These are phyloP conservation scores for Hylaeus volcanicus DNA, from an alignment of 1,140 invertebrate species.

Conservation along the genomic window DNA sequence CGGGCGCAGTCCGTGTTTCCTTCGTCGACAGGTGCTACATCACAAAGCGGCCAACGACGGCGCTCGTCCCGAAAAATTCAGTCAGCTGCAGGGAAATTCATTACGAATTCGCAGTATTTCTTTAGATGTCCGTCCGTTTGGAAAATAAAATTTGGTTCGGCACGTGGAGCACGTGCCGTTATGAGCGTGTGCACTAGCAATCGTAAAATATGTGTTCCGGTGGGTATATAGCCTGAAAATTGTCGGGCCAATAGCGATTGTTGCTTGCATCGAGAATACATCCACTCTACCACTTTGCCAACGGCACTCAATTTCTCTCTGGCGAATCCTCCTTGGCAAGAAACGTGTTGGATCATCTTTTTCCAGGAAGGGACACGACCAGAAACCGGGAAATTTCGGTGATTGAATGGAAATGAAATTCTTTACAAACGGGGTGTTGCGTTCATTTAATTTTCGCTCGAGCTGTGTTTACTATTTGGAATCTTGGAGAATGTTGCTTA, in stretches of 20 bases:
- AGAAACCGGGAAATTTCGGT: too few relatives aligned
- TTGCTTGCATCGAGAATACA: conserved; percentile 39
- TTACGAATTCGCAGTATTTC: conserved; percentile 33
- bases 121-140: conserved; percentile 15
- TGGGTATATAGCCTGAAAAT: conserved; percentile 31
- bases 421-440: too few relatives aligned
- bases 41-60: too few relatives aligned
- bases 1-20: conserved; percentile 1
- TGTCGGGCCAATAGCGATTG: conserved; percentile 48
- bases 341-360: too few relatives aligned
- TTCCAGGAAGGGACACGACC: too few relatives aligned
- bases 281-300: neutral
- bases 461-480: too few relatives aligned
- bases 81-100: neutral
- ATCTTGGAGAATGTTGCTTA: too few relatives aligned
- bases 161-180: conserved; percentile 11
- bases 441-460: too few relatives aligned
- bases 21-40: neutral
- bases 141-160: conserved; percentile 44
- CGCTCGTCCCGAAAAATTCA: too few relatives aligned
- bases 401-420: too few relatives aligned
- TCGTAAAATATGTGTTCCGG: conserved; percentile 53
- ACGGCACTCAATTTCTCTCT: too few relatives aligned
- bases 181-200: conserved; percentile 43
- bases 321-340: too few relatives aligned